A percentile compares a stretch with the other conserved stretches of the same genome.
Conservation (phyloP, 2,113 vertebrate genomes). For the Gopherus flavomarginatus region DNA sequence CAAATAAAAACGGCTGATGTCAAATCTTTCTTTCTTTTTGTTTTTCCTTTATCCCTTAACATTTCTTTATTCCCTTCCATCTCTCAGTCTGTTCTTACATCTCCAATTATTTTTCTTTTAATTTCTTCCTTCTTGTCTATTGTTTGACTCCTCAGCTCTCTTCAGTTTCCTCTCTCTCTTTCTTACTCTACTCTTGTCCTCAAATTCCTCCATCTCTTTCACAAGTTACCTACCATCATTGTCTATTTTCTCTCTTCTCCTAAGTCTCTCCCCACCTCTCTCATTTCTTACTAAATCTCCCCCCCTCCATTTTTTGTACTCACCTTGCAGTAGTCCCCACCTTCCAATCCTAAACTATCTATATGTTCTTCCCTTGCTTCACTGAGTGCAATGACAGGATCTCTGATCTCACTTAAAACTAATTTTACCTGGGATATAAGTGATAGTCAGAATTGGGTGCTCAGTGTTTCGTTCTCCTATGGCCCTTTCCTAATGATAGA, state of each 20-base stretch:
- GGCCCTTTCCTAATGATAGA: not conserved
- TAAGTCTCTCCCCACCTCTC: not conserved
- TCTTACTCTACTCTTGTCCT: no score
- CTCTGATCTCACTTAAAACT: not conserved
- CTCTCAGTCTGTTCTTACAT: not conserved
- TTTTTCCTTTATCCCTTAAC: not conserved
- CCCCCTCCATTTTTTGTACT: not conserved
- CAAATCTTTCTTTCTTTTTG: not conserved
- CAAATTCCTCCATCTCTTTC: not conserved
- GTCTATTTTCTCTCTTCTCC: not conserved
- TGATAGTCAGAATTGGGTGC: not conserved
- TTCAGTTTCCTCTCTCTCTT: no score
- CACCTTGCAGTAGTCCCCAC: not conserved
- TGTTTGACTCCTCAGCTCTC: no score
- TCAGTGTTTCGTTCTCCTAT: not conserved
- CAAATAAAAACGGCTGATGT: not conserved
- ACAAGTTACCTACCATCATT: not conserved
- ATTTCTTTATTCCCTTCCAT: not conserved
- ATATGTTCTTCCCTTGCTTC: not conserved
- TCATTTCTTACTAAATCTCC: not conserved
- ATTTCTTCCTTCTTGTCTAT: no score
- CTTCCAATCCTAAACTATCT: not conserved
- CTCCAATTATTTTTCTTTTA: not conserved
- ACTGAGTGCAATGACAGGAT: not conserved
- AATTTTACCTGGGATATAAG: not conserved